A percentile compares a stretch with the other conserved stretches of the same genome.
Conservation (phyloP, 2,797 vertebrate species). For the Falco peregrinus region DNA sequence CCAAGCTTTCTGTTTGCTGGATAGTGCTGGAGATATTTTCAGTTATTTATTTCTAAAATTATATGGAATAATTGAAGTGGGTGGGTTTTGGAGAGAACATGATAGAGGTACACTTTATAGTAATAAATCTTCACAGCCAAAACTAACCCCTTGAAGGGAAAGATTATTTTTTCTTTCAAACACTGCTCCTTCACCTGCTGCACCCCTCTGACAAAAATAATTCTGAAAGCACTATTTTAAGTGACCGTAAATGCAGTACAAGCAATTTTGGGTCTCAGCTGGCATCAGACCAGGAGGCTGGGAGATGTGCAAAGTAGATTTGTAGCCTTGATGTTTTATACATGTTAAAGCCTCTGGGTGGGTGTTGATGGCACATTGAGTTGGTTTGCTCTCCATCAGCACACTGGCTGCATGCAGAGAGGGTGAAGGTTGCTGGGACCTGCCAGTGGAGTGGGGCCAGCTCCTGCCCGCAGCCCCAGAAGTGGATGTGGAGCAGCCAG, state of each 20-base stretch:
- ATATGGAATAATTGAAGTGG: background rate
- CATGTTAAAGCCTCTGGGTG: rapidly evolving
- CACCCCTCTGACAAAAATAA: background rate
- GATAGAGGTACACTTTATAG: background rate
- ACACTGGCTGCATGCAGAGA: background rate
- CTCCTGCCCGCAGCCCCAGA: background rate
- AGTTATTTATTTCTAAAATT: background rate
- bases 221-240: background rate
- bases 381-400: background rate
- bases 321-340: background rate
- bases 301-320: background rate
- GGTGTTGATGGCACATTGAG: background rate
- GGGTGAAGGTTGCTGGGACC: background rate
- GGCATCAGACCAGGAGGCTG: background rate
- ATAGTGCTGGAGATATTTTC: background rate
- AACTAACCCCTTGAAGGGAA: background rate
- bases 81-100: background rate
- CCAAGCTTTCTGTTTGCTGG: background rate
- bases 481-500: background rate
- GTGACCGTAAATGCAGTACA: background rate
- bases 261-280: background rate
- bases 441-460: background rate
- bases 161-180: conserved; percentile 25
- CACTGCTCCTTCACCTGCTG: background rate
- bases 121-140: background rate